Base-by-base conservation (phyloP, 2,888 invertebrate species). In the Nebria salina region DNA sequence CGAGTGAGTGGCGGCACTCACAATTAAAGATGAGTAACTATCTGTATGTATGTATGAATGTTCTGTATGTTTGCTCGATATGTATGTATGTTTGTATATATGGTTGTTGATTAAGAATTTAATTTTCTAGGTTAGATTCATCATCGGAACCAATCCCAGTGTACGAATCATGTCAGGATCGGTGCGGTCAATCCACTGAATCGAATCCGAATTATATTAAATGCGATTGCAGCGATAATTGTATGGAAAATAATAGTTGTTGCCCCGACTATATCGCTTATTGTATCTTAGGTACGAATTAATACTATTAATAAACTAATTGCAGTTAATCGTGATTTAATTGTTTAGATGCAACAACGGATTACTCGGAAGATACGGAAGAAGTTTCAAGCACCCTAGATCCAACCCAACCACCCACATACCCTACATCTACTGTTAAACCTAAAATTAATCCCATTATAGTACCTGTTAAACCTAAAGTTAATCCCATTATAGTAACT, bases 241-340 rank as follows among this genome's bases (percentile, higher is more conserved):
- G 95, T 84, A 86, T 90, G 0, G 85, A 88, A 0, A 85, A 87
- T 0, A 89, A 89, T 0, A 89, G 90, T 26, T 96, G 95, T 86
- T 96, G 95, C 84, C 90, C 91, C 0, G 95, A 95, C 87, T 95
- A 91, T 86, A 86, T 90, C 1, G 91, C 91, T 5, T 84, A 90
- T 1, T 95, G 95, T 85, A 84, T 91, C 9, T 88, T 90, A 72
- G 88, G 90, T 90, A 86, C 86, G 82, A 81, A 65, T 6, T 65
- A 65, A 2, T 54, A 65, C 26, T 6, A 66, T 41, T 65, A 41
- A 34, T 26, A 26, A 34, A 11, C 2, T 34, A 26, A 26, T n/a
- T n/a, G n/a, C 72, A 72, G 15, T 1, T 41, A 76, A 13, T 15
- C 43, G 5, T 34, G 15, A 20, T 77, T 65, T 42, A 15, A 25